A percentile compares a stretch with the other conserved stretches of the same genome.
phyloP scores from a whole-genome alignment of 2,113 vertebrate genomes.

The Manacus vitellinus region DNA sequence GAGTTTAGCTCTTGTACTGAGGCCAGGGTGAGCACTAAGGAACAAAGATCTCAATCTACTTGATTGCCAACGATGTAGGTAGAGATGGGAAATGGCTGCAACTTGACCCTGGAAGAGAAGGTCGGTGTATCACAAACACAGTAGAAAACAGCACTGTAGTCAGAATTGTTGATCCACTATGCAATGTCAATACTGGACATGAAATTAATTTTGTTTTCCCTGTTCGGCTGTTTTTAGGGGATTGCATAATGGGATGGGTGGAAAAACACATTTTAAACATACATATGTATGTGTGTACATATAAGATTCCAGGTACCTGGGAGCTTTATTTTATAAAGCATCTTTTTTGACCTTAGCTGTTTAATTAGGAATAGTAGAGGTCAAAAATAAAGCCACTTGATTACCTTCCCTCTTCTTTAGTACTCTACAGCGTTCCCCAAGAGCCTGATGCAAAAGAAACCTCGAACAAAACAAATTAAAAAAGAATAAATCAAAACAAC shows the following conservation, averaged over 20 bases:
- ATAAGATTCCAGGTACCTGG: fast-evolving
- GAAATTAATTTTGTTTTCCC: background rate
- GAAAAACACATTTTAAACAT: background rate
- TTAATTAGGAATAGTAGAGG: background rate
- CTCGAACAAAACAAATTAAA: background rate
- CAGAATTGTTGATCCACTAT: background rate
- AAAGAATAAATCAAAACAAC: background rate
- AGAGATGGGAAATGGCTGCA: background rate
- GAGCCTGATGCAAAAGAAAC: background rate
- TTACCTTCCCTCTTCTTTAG: background rate
- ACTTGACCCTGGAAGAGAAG: background rate
- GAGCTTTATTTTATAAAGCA: background rate
- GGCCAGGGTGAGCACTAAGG: background rate
- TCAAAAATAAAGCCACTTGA: background rate
- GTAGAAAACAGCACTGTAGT: background rate
- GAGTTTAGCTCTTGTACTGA: background rate
- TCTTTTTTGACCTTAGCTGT: background rate
- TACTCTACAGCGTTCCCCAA: background rate
- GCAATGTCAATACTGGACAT: background rate
- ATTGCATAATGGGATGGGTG: background rate
- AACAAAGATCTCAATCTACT: background rate
- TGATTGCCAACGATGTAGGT: background rate
- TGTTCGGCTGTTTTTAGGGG: background rate
- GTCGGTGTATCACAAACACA: background rate
- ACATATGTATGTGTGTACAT: fast-evolving